Conservation (phyloP, 2,113 vertebrate species). For the Trogon melanurus region DNA sequence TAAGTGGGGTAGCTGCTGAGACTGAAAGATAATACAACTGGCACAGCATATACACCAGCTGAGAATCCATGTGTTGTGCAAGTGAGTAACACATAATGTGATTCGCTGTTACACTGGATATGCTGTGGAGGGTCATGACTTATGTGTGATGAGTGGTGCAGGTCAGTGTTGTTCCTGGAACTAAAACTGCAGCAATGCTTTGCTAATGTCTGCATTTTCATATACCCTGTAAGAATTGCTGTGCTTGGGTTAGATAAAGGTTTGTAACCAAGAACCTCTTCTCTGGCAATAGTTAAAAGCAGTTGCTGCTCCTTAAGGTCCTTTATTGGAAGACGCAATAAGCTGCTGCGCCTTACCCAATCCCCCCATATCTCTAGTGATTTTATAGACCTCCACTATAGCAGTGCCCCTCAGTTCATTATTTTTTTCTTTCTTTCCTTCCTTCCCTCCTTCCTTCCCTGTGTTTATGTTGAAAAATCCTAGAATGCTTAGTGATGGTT, state of each 20-base stretch:
- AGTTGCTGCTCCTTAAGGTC: background rate
- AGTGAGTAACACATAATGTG: background rate
- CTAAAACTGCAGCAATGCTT: background rate
- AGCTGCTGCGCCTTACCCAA: background rate
- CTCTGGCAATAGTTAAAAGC: background rate
- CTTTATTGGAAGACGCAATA: background rate
- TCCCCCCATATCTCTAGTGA: background rate
- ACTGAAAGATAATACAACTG: background rate
- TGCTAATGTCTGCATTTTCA: background rate
- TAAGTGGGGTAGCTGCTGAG: background rate
- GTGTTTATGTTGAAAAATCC: background rate
- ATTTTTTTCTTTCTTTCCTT: background rate
- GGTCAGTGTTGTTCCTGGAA: accelerated
- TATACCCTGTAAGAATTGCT: background rate
- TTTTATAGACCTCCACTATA: background rate
- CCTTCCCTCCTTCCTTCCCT: background rate
- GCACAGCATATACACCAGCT: background rate
- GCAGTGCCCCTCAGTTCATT: background rate
- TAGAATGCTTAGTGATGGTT: background rate
- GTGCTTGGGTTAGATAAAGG: background rate
- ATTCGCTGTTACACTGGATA: background rate
- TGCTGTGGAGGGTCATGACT: background rate
- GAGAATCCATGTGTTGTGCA: background rate
- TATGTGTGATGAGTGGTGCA: background rate
- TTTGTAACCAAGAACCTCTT: background rate